Conservation (phyloP, 2,113 vertebrate genomes). For the Sinocyclocheilus rhinocerous region DNA sequence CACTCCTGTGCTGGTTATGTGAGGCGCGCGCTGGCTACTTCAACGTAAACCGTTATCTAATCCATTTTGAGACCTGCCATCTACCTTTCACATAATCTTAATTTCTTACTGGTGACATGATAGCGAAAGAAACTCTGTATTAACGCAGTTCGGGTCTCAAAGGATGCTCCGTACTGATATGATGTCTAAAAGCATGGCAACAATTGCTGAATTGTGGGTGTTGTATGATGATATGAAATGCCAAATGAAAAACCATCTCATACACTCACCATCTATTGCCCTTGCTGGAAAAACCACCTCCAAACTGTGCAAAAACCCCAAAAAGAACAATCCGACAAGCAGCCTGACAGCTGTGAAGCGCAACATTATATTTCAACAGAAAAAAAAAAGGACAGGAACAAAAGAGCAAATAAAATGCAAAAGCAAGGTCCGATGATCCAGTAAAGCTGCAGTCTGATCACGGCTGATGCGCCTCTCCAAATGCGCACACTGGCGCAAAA, state of each 20-base stretch:
- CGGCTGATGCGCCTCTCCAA: slow-evolving; percentile 60
- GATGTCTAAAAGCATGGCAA: not conserved
- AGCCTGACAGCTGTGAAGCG: slow-evolving; percentile 66
- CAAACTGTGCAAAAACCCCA: slow-evolving; percentile 76
- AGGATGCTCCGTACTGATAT: not conserved
- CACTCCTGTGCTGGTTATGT: not conserved
- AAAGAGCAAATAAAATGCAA: slow-evolving; percentile 46
- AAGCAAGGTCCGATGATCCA: slow-evolving; percentile 66
- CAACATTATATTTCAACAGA: slow-evolving; percentile 64
- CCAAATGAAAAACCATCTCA: not conserved
- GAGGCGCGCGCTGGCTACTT: not conserved
- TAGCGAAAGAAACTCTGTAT: too few species aligned
- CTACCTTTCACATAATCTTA: not conserved
- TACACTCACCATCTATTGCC: slow-evolving; percentile 75
- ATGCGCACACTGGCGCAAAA: slow-evolving; percentile 52
- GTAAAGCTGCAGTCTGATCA: slow-evolving; percentile 66
- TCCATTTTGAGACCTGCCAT: not conserved
- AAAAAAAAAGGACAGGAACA: slow-evolving; percentile 45
- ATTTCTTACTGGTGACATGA: not conserved
- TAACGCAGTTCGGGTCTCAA: not conserved
- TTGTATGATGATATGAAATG: not conserved
- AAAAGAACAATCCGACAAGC: slow-evolving; percentile 71
- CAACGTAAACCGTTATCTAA: not conserved
- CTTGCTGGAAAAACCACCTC: slow-evolving; percentile 69
- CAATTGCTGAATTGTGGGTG: slow-evolving; percentile 18